These are phyloP conservation scores for Thereva nobilitata DNA, from an alignment of 2,888 invertebrate species.

Conservation along the genomic window DNA sequence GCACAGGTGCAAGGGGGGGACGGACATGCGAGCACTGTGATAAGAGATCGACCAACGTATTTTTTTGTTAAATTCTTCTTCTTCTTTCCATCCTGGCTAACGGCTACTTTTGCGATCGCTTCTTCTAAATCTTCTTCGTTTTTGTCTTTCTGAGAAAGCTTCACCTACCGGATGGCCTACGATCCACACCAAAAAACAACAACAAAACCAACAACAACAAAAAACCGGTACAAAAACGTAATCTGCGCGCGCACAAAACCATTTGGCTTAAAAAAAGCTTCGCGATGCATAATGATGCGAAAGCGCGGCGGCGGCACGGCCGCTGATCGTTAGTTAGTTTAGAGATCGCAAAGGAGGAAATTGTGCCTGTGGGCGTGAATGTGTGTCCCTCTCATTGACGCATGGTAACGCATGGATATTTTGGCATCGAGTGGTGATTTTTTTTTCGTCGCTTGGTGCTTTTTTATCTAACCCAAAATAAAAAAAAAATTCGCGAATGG, in stretches of 20 bases:
- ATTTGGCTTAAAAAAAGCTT: background rate
- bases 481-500: conserved; percentile 8
- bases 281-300: background rate
- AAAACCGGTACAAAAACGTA: background rate
- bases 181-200: too few relatives aligned
- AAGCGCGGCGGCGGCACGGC: background rate
- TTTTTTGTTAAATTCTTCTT: too few relatives aligned
- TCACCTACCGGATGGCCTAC: too few relatives aligned
- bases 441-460: background rate
- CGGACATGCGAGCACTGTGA: too few relatives aligned
- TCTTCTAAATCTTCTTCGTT: too few relatives aligned
- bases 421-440: conserved; percentile 7
- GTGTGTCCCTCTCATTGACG: conserved; percentile 20
- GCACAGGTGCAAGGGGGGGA: too few relatives aligned
- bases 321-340: background rate
- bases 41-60: too few relatives aligned
- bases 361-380: background rate
- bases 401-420: conserved; percentile 29
- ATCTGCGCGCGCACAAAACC: background rate
- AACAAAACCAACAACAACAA: too few relatives aligned
- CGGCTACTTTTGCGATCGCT: too few relatives aligned
- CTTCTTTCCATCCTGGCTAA: too few relatives aligned
- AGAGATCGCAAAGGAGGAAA: background rate
- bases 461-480: background rate
- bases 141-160: too few relatives aligned